Evolutionary conservation across 2,797 vertebrate genomes (phyloP), one percentile per base, ranked within the genome.

Genomic region (Bucorvus abyssinicus): DNA sequence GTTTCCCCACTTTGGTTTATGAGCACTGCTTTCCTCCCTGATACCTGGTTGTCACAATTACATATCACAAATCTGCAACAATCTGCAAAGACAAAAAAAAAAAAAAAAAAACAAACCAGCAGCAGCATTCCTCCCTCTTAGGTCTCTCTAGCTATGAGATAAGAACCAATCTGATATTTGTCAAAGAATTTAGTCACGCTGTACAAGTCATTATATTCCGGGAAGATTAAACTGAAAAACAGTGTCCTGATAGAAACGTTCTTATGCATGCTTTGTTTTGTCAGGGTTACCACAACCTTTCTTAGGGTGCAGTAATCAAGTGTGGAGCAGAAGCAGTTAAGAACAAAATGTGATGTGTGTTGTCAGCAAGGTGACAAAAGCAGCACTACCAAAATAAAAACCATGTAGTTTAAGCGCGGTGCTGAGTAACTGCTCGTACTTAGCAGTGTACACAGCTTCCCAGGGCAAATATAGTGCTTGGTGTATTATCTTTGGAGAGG

Each of bases 401-500:
- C 19, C 29, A 30, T 9, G 12, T 44, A 36, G 91, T 70, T 76
- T 67, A 45, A 81, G 36, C 44, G 67, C 3, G 2, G 45, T 23
- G 50, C 53, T 81, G 56, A 70, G 55, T 50, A 86, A 40, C 74
- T 69, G 78, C 42, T 84, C 82, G 82, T 89, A 45, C 50, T 92
- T 91, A 95, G 63, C 65, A 90, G 45, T 59, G 32, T 92, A 81
- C 67, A 80, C 50, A 74, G 36, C 34, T 96, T 83, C 52, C 83
- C 45, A 50, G 89, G 96, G 87, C 75, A 94, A 84, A 85, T 91
- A 70, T 85, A 79, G 76, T 94, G 93, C 90, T 77, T 94, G 21
- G 27, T 85, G 86, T 97, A 64, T 87, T 94, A 87, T 91, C 76
- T 96, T 96, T 75, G 88, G 76, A 95, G 93, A 95, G 84, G 59